Base-by-base conservation (phyloP, 2,797 vertebrate genomes). In the Clarias platycephalus region DNA sequence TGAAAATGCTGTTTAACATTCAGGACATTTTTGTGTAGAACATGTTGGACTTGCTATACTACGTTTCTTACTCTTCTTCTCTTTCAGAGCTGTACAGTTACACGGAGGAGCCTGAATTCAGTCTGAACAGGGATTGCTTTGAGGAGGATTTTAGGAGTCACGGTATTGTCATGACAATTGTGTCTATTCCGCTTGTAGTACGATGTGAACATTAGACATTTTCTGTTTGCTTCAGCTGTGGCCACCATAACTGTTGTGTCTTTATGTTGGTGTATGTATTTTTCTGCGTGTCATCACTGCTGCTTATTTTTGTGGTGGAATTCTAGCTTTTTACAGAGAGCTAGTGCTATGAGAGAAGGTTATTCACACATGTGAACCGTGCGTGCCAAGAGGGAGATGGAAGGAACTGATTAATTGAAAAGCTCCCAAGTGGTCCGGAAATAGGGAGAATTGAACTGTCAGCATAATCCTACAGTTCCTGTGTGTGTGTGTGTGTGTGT, bases 11-110 rank as follows among this genome's bases (percentile, higher is more conserved):
- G 26, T 5, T 34, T 72, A 26, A 44, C 24, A 22, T 76, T 76
- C 22, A 78, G 31, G 20, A 62, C 75, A n/a, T 78, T 63, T 44
- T 63, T 53, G 12, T 34, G 26, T 16, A 26, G 28, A 37, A 77
- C 15, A 63, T 79, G 76, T 26, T 63, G 2, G 3, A 12, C 24
- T 40, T 64, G n/a, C 77, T 80, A 6, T 28, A 79, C 34, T n/a
- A 63, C 34, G 44, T 37, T 5, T 22, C 3, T 72, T 37, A 37
- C 5, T 40, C 37, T 74, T 4, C 71, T 10, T 72, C 53, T 72
- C 18, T 86, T 81, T 83, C 93, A 99, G 98, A 99, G 92, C 93
- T 99, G 57, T 99, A 97, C 93, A 99, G 98, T 91, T 99, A 99
- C 96, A 99, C 98, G 0, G 98, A 99, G 90, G 97, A 97, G 89